Conservation (phyloP, 2,113 vertebrate species). For the Progne subis region DNA sequence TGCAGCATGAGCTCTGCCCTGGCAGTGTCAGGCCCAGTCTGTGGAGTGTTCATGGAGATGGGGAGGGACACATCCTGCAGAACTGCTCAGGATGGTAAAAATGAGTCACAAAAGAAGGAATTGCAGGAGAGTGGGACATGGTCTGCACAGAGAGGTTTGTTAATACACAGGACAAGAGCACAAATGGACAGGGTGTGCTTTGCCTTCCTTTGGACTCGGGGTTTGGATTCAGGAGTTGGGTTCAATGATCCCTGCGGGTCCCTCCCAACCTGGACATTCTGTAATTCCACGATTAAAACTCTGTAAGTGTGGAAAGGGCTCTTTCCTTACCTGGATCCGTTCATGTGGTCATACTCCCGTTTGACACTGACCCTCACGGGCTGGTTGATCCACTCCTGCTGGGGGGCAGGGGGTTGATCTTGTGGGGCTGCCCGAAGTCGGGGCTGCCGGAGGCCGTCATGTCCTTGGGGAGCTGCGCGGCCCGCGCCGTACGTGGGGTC, state of each 20-base stretch:
- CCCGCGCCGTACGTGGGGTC: constrained; percentile 92
- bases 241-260: rapidly evolving
- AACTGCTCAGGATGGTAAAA: neutral
- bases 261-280: rapidly evolving
- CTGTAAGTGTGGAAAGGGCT: neutral
- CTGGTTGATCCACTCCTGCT: constrained; percentile 98
- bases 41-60: neutral
- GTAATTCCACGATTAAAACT: rapidly evolving
- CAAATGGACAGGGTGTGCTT: rapidly evolving
- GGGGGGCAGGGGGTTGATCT: constrained; percentile 94
- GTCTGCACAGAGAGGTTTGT: neutral
- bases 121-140: rapidly evolving
- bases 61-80: neutral
- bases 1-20: neutral
- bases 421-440: constrained; percentile 95
- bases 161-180: neutral
- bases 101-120: neutral
- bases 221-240: neutral
- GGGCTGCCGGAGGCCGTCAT: constrained; percentile 98
- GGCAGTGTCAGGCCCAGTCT: neutral
- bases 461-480: constrained; percentile 94
- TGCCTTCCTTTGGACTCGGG: neutral
- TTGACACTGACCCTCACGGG: constrained; percentile 92
- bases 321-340: constrained; percentile 89
- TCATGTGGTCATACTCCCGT: constrained; percentile 98